Conservation (phyloP, 2,113 vertebrate genomes). For the Sprattus sprattus region DNA sequence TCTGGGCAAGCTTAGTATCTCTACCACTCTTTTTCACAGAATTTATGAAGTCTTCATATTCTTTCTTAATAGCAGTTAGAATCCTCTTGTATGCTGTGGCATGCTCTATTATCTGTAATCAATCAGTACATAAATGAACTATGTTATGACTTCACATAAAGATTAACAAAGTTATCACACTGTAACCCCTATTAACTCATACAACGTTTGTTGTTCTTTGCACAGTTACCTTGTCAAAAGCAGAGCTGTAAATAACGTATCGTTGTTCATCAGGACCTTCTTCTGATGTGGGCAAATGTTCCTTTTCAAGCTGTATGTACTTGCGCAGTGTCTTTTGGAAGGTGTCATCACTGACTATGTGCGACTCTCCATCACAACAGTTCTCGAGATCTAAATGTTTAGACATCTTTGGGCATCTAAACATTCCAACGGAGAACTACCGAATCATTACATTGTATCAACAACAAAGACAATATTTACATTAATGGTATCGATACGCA, state of each 20-base stretch:
- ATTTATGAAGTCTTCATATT: conserved; percentile 71
- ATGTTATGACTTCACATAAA: no score
- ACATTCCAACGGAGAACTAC: no score
- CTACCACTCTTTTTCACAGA: conserved; percentile 60
- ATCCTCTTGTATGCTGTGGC: conserved; percentile 67
- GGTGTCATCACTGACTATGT: conserved; percentile 49
- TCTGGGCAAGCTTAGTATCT: conserved; percentile 47
- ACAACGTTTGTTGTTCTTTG: neutral
- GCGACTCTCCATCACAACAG: neutral
- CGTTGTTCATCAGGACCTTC: conserved; percentile 62
- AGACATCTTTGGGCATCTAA: neutral
- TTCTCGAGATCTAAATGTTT: neutral
- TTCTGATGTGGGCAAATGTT: conserved; percentile 51
- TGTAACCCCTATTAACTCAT: no score
- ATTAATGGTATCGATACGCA: neutral
- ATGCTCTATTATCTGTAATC: conserved; percentile 67
- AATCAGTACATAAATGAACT: neutral
- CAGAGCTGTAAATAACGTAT: conserved; percentile 60
- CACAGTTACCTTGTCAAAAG: conserved; percentile 68
- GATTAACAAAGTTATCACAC: neutral
- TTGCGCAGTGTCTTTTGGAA: conserved; percentile 61
- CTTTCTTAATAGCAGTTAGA: conserved; percentile 72
- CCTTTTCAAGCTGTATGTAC: conserved; percentile 64
- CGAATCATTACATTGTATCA: no score
- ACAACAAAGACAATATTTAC: neutral